Percentiles rank a stretch among this genome's conserved stretches.
These are phyloP conservation scores for Punctoribates punctum DNA, from an alignment of 2,888 invertebrate species.

Conservation along the genomic window DNA sequence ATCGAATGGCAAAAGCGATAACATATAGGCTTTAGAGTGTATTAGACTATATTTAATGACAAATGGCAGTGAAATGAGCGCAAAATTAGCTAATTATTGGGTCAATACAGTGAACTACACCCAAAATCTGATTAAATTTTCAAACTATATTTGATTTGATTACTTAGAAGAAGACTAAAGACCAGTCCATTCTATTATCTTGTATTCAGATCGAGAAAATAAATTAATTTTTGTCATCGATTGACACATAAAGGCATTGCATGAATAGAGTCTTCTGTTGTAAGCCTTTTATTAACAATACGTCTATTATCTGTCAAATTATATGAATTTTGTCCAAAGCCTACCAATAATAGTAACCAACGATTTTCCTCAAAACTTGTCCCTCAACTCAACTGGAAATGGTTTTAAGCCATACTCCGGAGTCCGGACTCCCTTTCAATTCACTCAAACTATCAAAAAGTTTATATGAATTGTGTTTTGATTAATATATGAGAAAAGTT, in stretches of 20 bases:
- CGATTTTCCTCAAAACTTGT: too few relatives aligned
- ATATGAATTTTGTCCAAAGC: neutral
- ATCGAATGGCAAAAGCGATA: neutral
- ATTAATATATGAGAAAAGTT: too few relatives aligned
- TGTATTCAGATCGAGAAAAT: neutral
- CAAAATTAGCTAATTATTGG: slow-evolving; percentile 9
- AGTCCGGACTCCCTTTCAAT: too few relatives aligned
- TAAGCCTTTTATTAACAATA: neutral
- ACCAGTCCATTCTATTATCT: neutral
- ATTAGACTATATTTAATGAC: neutral
- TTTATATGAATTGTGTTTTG: too few relatives aligned
- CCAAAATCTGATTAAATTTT: slow-evolving; percentile 3
- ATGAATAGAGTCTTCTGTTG: neutral
- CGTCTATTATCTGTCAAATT: slow-evolving; percentile 6
- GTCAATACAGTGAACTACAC: neutral
- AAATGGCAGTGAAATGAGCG: neutral
- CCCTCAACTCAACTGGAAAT: too few relatives aligned
- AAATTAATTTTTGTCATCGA: slow-evolving; percentile 6
- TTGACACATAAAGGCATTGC: slow-evolving; percentile 1
- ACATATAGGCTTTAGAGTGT: neutral
- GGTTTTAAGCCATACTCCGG: too few relatives aligned
- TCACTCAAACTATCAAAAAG: too few relatives aligned
- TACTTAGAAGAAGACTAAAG: neutral
- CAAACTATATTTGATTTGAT: neutral
- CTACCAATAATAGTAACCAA: too few relatives aligned